Evolutionary conservation across 2,113 vertebrate genomes (phyloP).

Genomic region (Rhegmatorhina hoffmannsi): DNA sequence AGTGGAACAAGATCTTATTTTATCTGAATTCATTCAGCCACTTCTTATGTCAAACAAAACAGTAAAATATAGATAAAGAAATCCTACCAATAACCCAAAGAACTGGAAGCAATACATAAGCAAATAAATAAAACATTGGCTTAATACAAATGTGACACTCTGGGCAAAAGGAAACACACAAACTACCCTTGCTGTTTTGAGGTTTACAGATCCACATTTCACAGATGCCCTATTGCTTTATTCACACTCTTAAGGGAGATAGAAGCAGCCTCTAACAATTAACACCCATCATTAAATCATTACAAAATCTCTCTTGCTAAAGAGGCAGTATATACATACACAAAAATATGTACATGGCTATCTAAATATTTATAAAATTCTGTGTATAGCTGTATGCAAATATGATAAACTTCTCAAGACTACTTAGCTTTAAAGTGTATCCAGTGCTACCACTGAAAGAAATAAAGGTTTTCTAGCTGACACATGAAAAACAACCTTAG

Average conservation of each 20-base stretch:
- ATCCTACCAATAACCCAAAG: not conserved
- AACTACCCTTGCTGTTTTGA: slow-evolving; percentile 65
- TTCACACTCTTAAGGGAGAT: slow-evolving; percentile 63
- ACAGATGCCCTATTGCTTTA: slow-evolving; percentile 71
- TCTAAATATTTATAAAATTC: not conserved
- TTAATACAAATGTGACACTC: slow-evolving; percentile 65
- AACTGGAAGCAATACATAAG: slow-evolving; percentile 13
- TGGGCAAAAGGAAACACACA: slow-evolving; percentile 61
- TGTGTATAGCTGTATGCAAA: not conserved
- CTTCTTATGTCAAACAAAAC: not conserved
- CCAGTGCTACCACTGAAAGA: not conserved
- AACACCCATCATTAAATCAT: slow-evolving; percentile 68
- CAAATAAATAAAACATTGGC: slow-evolving; percentile 72
- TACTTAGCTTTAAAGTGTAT: not conserved
- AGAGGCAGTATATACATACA: not conserved
- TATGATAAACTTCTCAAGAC: not conserved
- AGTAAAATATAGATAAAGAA: not conserved
- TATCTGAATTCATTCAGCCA: not conserved
- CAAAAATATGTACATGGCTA: not conserved
- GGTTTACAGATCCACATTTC: slow-evolving; percentile 64
- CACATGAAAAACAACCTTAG: not conserved
- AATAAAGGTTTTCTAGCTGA: not conserved
- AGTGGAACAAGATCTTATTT: not conserved
- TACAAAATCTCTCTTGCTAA: slow-evolving; percentile 49
- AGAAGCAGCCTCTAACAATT: slow-evolving; percentile 61